Evolutionary conservation across 2,113 vertebrate species (phyloP), one percentile per base, ranked within the genome.

Genomic region (Arizona elegans): DNA sequence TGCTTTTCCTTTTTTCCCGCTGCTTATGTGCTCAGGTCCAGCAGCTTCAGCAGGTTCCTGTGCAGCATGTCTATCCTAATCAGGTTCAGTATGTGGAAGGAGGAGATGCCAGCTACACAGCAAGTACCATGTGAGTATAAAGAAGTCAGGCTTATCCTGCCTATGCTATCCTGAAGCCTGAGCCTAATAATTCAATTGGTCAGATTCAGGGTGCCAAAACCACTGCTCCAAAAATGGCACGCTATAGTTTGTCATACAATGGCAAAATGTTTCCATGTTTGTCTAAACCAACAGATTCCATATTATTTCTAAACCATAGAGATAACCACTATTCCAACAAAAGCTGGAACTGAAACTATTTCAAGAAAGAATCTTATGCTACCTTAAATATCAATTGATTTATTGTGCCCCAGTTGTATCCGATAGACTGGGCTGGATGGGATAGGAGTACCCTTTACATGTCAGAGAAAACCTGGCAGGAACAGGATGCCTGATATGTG

Each of bases 11-110:
- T 47, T n/a, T 75, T 33, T 0, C 47, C 59, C 26, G 33, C 93
- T 86, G 52, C 55, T 90, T 85, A 86, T 8, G 2, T 1, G 38
- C n/a, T 52, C 95, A 99, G 98, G 98, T 98, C 89, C 98, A 98
- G 95, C 99, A 99, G 96, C 97, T 99, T 43, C 98, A 98, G 95
- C 97, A 98, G 96, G 98, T 99, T 47, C 98, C 98, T 0, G 98
- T 99, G 58, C 98, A 99, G 91, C 98, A 99, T 52, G 98, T 98
- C 55, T 99, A 98, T 95, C 96, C 98, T 53, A 98, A 97, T 93
- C 98, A 98, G 96, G 98, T 98, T 93, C 98, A 99, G 96, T 99
- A 98, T 91, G 98, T 98, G 97, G 99, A 99, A 50, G 98, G 97
- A 11, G 97, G 97, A 55, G 98, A 99, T 1, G 89, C 97, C 90